Conservation (phyloP, 1,140 invertebrate genomes). For the Anoplolepis gracilipes region DNA sequence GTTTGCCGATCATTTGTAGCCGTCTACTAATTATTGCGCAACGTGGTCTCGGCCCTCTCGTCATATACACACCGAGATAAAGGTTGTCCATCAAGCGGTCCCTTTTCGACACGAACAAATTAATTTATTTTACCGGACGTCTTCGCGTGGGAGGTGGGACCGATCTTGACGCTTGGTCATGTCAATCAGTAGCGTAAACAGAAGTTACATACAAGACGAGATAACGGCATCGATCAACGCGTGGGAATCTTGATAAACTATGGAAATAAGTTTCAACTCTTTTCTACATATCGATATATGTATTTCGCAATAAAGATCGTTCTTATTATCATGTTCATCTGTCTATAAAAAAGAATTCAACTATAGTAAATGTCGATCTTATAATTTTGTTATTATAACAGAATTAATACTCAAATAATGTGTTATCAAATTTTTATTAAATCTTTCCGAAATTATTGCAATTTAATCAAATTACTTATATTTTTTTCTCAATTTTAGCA, state of each 20-base stretch:
- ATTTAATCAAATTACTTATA: background rate
- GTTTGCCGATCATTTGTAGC: slow-evolving; percentile 64
- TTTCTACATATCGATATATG: background rate
- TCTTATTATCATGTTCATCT: background rate
- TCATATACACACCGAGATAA: slow-evolving; percentile 7
- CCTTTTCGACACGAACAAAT: slow-evolving; percentile 70
- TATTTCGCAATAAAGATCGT: background rate
- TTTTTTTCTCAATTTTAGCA: background rate
- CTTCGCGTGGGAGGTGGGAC: slow-evolving; percentile 47
- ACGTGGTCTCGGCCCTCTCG: slow-evolving; percentile 1
- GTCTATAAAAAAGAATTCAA: background rate
- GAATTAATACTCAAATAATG: background rate
- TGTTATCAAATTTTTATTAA: background rate
- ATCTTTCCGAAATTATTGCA: background rate
- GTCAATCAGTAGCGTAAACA: slow-evolving; percentile 73
- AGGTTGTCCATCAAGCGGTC: slow-evolving; percentile 54
- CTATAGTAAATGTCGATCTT: background rate
- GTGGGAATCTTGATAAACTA: slow-evolving; percentile 39
- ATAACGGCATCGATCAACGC: slow-evolving; percentile 58
- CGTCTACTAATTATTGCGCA: slow-evolving; percentile 64
- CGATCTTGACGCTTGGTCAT: slow-evolving; percentile 35
- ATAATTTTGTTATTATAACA: background rate
- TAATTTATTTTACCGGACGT: slow-evolving; percentile 68
- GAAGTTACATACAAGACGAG: slow-evolving; percentile 66
- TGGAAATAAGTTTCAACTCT: slow-evolving; percentile 36